These are phyloP conservation scores for Cerceris rybyensis DNA, from an alignment of 2,888 invertebrate species.

Conservation along the genomic window DNA sequence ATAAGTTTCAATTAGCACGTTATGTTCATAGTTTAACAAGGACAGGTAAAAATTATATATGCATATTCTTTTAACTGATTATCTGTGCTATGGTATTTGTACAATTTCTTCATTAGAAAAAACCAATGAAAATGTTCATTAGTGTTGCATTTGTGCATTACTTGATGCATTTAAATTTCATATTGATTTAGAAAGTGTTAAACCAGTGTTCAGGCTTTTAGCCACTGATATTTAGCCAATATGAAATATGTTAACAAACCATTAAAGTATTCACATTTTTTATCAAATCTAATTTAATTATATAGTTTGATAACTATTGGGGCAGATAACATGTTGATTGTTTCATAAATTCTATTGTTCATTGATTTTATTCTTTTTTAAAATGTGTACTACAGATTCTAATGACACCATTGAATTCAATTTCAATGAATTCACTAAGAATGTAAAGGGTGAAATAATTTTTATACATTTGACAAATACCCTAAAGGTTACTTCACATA, in stretches of 20 bases:
- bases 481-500: conserved; percentile 64
- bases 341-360: too few species aligned
- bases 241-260: too few species aligned
- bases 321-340: too few species aligned
- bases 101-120: too few species aligned
- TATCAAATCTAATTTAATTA: conserved; percentile 2
- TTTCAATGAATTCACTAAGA: conserved; percentile 67
- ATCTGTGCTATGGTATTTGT: neutral
- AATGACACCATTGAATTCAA: conserved; percentile 73
- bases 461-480: conserved; percentile 77
- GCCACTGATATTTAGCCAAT: too few species aligned
- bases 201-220: too few species aligned
- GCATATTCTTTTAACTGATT: neutral
- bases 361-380: neutral
- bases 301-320: too few species aligned
- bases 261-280: neutral
- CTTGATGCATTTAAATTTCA: too few species aligned
- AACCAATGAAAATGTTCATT: too few species aligned
- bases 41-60: conserved; percentile 61
- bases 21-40: conserved; percentile 73
- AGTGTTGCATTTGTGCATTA: too few species aligned
- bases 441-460: conserved; percentile 71
- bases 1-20: conserved; percentile 76
- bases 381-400: conserved; percentile 57
- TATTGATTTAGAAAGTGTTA: too few species aligned